These are phyloP conservation scores for Megastigmus dorsalis DNA, from an alignment of 2,888 invertebrate species.

Conservation along the genomic window DNA sequence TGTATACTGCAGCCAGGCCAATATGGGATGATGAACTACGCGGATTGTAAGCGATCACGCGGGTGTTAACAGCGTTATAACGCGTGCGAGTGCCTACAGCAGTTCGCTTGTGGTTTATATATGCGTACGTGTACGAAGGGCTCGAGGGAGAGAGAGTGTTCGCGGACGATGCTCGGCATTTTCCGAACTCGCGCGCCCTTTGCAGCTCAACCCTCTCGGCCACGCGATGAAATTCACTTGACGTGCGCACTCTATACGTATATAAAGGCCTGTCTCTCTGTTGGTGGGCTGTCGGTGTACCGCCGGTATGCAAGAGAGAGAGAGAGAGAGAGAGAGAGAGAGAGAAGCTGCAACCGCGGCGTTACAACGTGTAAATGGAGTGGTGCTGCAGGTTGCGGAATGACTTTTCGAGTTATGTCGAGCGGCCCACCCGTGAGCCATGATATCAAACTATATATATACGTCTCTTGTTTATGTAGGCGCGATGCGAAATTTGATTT, in stretches of 20 bases:
- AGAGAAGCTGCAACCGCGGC: no score
- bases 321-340: no score
- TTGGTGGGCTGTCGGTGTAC: background rate
- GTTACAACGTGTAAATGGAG: slow-evolving; percentile 48
- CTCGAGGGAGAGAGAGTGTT: background rate
- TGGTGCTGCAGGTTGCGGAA: slow-evolving; percentile 16
- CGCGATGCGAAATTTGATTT: slow-evolving; percentile 5
- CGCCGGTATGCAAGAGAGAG: slow-evolving; percentile 5
- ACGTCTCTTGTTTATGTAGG: background rate
- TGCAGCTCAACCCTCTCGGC: no score
- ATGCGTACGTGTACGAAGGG: background rate
- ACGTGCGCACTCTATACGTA: no score
- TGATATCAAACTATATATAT: no score
- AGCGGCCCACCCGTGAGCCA: no score
- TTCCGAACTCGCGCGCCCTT: slow-evolving; percentile 22
- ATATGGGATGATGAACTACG: slow-evolving; percentile 72
- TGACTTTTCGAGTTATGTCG: slow-evolving; percentile 21
- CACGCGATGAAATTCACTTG: slow-evolving; percentile 14
- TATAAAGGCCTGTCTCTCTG: background rate
- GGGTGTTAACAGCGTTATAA: slow-evolving; percentile 73
- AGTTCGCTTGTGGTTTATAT: background rate
- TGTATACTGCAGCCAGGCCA: no score
- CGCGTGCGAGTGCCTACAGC: slow-evolving; percentile 40
- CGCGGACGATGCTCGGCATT: background rate
- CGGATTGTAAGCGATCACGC: slow-evolving; percentile 73